Percentiles rank a stretch among this genome's conserved stretches.
Evolutionary conservation across 2,888 invertebrate species (phyloP).

Genomic region (Sipha maydis): DNA sequence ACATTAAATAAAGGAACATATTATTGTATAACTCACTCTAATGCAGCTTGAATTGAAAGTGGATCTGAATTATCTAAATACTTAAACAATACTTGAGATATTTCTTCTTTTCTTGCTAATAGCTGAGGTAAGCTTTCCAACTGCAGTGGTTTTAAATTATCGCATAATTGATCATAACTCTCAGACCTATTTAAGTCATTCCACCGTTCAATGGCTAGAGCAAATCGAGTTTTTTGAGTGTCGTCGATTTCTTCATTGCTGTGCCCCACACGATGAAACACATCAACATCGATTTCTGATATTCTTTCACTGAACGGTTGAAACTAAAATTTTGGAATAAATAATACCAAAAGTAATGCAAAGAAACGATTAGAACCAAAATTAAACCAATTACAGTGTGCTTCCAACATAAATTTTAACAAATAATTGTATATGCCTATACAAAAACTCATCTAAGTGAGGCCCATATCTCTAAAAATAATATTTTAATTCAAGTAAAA

Average conservation of each 20-base stretch:
- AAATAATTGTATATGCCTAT: too few relatives aligned
- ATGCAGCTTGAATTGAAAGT: constrained; percentile 80
- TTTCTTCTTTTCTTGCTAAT: constrained; percentile 80
- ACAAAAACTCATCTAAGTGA: neutral
- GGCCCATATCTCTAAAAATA: neutral
- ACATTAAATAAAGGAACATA: neutral
- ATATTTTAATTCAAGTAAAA: neutral
- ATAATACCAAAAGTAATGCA: constrained; percentile 7
- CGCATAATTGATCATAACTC: constrained; percentile 81
- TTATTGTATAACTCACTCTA: constrained; percentile 77
- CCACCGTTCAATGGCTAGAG: constrained; percentile 88
- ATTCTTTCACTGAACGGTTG: constrained; percentile 89
- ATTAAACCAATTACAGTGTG: neutral
- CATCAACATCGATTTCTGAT: constrained; percentile 85
- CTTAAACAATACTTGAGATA: constrained; percentile 78
- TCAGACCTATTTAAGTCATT: constrained; percentile 86
- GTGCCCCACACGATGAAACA: constrained; percentile 85
- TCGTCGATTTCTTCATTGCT: constrained; percentile 77
- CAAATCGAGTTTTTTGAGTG: constrained; percentile 79
- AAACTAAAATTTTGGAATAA: constrained; percentile 73
- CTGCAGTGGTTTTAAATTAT: constrained; percentile 77
- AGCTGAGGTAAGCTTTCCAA: constrained; percentile 84
- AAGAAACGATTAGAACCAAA: constrained; percentile 3
- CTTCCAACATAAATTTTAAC: neutral
- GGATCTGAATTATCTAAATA: constrained; percentile 79